phyloP scores from a whole-genome alignment of 2,797 vertebrate genomes.

The Falco peregrinus region DNA sequence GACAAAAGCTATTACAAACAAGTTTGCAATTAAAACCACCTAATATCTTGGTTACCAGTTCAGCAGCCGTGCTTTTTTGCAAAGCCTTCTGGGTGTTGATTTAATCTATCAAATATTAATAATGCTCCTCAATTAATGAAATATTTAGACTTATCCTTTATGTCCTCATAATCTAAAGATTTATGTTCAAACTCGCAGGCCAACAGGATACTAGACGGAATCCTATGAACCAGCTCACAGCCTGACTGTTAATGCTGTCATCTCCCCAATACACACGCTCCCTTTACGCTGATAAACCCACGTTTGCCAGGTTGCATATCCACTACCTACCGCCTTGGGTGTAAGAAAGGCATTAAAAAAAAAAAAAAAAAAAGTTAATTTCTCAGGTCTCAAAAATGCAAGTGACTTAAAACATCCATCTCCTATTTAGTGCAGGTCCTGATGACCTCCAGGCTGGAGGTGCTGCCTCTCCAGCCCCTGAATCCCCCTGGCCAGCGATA shows the following conservation, averaged over 20 bases:
- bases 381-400: background rate
- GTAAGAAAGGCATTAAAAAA: background rate
- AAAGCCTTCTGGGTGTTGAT: slow-evolving; percentile 9
- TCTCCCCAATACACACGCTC: background rate
- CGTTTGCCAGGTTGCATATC: background rate
- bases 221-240: background rate
- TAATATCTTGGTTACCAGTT: background rate
- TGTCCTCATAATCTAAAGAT: background rate
- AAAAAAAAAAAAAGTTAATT: background rate
- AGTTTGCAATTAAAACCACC: background rate
- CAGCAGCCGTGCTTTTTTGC: background rate
- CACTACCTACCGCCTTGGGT: background rate
- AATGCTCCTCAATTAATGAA: slow-evolving; percentile 23
- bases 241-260: background rate
- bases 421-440: background rate
- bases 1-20: background rate
- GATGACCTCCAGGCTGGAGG: background rate
- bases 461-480: background rate
- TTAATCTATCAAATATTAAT: slow-evolving; percentile 50
- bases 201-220: background rate
- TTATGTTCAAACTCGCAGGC: background rate
- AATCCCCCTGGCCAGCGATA: background rate
- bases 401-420: background rate
- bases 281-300: background rate
- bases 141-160: background rate